phyloP scores from a whole-genome alignment of 2,113 vertebrate species.

The Neopipo cinnamomea region DNA sequence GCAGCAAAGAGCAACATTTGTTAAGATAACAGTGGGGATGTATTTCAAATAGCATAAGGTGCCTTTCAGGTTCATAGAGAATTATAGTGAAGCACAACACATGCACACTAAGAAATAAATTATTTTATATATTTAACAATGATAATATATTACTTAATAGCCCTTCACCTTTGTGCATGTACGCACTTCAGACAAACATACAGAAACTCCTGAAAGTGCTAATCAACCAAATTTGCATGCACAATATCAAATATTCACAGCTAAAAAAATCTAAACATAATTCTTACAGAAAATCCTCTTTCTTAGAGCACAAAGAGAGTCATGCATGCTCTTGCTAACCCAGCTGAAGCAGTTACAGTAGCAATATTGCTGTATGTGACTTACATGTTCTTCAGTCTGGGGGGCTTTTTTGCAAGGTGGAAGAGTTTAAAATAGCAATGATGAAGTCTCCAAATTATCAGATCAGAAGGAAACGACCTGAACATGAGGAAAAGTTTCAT shows the following conservation, averaged over 20 bases:
- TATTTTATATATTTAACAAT: not conserved
- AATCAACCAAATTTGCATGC: not conserved
- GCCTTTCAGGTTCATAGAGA: not conserved
- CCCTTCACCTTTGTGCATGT: not conserved
- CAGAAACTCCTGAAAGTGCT: not conserved
- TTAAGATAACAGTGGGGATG: not conserved
- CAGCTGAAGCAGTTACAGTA: not conserved
- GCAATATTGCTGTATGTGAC: rapidly evolving
- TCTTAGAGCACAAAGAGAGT: not conserved
- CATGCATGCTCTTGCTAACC: not conserved
- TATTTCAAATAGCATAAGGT: not conserved
- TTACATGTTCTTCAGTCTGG: not conserved
- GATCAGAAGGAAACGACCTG: not conserved
- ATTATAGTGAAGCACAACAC: not conserved
- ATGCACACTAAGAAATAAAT: not conserved
- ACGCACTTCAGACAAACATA: not conserved
- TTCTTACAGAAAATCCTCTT: not conserved
- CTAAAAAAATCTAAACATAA: not conserved
- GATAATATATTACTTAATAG: not conserved
- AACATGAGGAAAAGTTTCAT: not conserved
- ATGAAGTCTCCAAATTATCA: not conserved
- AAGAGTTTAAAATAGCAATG: not conserved
- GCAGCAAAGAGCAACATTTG: not conserved
- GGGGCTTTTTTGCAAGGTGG: not conserved
- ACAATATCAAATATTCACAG: not conserved